Conservation (phyloP, 2,888 invertebrate genomes). For the Drosophila tanythrix region DNA sequence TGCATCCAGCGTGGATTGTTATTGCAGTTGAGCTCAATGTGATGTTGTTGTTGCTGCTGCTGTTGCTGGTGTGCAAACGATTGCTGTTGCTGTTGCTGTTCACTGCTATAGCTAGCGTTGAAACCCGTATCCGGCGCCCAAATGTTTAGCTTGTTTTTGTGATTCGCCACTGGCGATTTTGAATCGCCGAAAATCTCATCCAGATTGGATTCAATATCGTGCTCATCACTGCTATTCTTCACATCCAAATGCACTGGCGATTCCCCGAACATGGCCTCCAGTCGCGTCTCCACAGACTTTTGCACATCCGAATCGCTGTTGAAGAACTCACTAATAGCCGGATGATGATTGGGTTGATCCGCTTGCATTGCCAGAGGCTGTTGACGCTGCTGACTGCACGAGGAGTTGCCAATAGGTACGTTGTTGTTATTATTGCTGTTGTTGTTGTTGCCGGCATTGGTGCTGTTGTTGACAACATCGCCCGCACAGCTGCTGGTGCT, state of each 20-base stretch:
- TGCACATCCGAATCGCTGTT: constrained; percentile 82
- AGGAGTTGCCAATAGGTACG: constrained; percentile 47
- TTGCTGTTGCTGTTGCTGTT: constrained; percentile 50
- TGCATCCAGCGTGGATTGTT: constrained; percentile 84
- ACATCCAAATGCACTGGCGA: constrained; percentile 83
- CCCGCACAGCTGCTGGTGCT: constrained; percentile 65
- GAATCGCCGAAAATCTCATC: constrained; percentile 84
- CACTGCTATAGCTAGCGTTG: constrained; percentile 37
- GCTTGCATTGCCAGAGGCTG: constrained; percentile 67
- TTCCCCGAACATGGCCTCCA: constrained; percentile 85
- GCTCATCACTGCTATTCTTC: constrained; percentile 69
- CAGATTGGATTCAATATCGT: constrained; percentile 83
- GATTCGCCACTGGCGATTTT: constrained; percentile 67
- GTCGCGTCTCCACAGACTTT: constrained; percentile 84
- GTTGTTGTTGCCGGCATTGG: constrained; percentile 37
- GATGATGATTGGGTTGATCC: constrained; percentile 73
- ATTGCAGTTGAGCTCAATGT: constrained; percentile 80
- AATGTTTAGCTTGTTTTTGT: constrained; percentile 67
- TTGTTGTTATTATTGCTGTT: constrained; percentile 10
- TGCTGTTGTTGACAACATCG: constrained; percentile 61
- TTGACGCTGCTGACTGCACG: constrained; percentile 79
- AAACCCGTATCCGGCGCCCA: constrained; percentile 72
- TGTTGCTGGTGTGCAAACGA: constrained; percentile 45
- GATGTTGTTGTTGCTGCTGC: constrained; percentile 72
- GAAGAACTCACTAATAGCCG: constrained; percentile 82